phyloP scores from a whole-genome alignment of 2,113 vertebrate species.

The Triplophysa tibetana region DNA sequence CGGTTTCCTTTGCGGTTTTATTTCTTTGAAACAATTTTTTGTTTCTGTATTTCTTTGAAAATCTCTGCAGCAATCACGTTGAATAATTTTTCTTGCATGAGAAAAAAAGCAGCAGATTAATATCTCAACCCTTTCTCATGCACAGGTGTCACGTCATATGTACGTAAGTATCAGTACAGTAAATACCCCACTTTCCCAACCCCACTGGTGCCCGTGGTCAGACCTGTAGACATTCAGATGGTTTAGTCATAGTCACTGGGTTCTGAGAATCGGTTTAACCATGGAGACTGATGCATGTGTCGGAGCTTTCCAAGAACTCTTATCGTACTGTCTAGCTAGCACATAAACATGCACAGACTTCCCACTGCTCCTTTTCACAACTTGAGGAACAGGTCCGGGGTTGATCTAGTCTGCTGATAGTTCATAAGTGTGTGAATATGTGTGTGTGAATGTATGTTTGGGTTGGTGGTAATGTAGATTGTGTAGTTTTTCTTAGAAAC shows the following conservation, averaged over 20 bases:
- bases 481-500: conserved; percentile 41
- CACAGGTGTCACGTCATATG: conserved; percentile 65
- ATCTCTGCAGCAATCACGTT: background rate
- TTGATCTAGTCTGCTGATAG: background rate
- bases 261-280: conserved; percentile 46
- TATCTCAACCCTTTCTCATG: conserved; percentile 40
- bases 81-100: background rate
- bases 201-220: background rate
- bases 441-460: background rate
- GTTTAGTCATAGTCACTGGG: conserved; percentile 7
- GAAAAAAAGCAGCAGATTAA: background rate
- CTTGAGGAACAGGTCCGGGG: background rate
- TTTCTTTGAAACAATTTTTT: background rate
- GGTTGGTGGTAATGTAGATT: background rate
- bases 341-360: conserved; percentile 28
- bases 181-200: background rate
- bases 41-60: background rate
- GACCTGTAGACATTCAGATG: background rate
- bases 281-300: background rate
- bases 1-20: background rate
- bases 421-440: background rate
- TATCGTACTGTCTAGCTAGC: background rate
- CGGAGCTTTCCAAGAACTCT: conserved; percentile 52
- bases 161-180: conserved; percentile 70
- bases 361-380: conserved; percentile 41